Percentiles rank a stretch among this genome's conserved stretches.
Evolutionary conservation across 1,140 invertebrate species (phyloP).

Genomic region (Pogonomyrmex californicus): DNA sequence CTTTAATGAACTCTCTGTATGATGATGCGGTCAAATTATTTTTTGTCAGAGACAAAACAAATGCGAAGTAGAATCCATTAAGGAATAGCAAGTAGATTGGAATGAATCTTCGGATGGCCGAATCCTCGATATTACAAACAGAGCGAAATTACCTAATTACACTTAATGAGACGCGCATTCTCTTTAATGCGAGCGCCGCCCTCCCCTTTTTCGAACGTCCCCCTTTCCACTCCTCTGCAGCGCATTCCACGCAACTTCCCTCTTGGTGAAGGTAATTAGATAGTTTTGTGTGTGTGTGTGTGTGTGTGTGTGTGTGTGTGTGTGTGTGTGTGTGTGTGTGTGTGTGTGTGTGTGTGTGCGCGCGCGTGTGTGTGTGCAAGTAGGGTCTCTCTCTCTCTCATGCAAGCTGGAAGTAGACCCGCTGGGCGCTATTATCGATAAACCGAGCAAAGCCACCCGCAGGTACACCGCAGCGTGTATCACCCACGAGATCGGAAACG

Average conservation of each 20-base stretch:
- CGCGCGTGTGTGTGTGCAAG: slow-evolving; percentile 8
- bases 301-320: background rate
- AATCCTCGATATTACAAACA: background rate
- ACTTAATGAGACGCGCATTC: slow-evolving; percentile 64
- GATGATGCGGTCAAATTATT: background rate
- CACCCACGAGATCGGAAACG: slow-evolving; percentile 45
- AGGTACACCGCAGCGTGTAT: slow-evolving; percentile 51
- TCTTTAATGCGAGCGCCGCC: slow-evolving; percentile 29
- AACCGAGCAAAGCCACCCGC: slow-evolving; percentile 66
- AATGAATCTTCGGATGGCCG: background rate
- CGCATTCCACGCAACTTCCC: slow-evolving; percentile 8
- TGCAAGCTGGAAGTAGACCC: slow-evolving; percentile 64
- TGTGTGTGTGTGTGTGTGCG: slow-evolving; percentile 8
- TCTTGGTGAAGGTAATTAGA: slow-evolving; percentile 51
- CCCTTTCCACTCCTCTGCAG: background rate
- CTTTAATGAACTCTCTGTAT: background rate
- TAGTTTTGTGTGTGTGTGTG: slow-evolving; percentile 4
- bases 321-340: background rate
- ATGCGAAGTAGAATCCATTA: background rate
- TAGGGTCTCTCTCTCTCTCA: slow-evolving; percentile 48
- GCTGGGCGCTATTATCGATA: slow-evolving; percentile 66
- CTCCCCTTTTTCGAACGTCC: slow-evolving; percentile 13
- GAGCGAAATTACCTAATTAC: slow-evolving; percentile 57
- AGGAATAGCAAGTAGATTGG: background rate
- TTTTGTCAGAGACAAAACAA: background rate